Percentiles rank a stretch among this genome's conserved stretches.
Evolutionary conservation across 2,113 vertebrate species (phyloP).

Genomic region (Lonchura striata): DNA sequence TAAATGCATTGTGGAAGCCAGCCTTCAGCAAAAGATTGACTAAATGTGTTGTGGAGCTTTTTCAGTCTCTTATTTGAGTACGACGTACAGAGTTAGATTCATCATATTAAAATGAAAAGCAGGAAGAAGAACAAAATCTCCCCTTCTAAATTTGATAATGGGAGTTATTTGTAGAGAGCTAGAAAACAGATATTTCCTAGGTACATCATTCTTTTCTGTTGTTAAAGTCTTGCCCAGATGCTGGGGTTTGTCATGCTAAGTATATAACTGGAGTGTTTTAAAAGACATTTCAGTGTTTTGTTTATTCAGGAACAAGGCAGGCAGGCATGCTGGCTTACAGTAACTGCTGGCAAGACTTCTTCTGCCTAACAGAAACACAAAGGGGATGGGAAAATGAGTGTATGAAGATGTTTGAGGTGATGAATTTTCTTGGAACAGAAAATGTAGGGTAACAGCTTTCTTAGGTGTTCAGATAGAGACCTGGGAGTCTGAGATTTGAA

Average conservation of each 20-base stretch:
- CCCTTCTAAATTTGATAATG: background rate
- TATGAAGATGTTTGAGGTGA: background rate
- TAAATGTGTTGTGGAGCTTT: background rate
- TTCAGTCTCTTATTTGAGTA: background rate
- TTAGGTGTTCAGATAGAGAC: background rate
- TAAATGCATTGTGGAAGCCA: background rate
- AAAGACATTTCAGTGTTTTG: background rate
- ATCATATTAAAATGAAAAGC: background rate
- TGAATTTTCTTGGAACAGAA: background rate
- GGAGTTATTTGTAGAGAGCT: background rate
- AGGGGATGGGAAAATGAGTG: background rate
- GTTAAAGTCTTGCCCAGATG: background rate
- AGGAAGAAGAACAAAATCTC: background rate
- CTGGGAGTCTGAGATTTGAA: background rate
- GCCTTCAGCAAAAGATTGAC: background rate
- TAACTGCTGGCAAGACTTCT: background rate
- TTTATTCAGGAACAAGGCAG: background rate
- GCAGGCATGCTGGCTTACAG: background rate
- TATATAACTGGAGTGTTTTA: background rate
- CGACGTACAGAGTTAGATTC: background rate
- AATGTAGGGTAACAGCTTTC: background rate
- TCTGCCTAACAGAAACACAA: background rate
- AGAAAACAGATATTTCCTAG: background rate
- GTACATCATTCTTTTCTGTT: background rate
- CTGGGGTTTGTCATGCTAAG: background rate